Evolutionary conservation across 2,888 invertebrate species (phyloP).

Genomic region (Miltochrista miniata): DNA sequence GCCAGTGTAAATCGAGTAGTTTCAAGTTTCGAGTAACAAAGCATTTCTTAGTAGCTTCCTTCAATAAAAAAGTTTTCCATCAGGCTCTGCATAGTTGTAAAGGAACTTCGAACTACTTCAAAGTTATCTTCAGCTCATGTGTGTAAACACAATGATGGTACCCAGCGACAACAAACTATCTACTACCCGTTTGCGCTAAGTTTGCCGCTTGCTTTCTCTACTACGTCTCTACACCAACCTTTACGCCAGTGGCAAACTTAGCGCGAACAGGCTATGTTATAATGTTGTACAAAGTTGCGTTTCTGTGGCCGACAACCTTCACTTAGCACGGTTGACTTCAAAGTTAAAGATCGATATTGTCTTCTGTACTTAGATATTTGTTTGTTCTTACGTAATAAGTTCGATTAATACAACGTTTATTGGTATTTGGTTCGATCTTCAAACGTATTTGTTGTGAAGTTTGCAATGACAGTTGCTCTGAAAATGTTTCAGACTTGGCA

Average conservation of each 20-base stretch:
- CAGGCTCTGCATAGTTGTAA: neutral
- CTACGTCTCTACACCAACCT: no score
- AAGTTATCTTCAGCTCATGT: neutral
- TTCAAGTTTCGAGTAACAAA: no score
- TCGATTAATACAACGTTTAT: neutral
- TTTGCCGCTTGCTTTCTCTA: no score
- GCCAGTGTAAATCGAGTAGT: no score
- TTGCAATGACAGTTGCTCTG: no score
- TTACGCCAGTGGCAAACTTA: no score
- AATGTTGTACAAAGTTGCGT: conserved; percentile 19
- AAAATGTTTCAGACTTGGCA: no score
- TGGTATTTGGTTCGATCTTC: neutral
- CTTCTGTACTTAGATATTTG: conserved; percentile 10
- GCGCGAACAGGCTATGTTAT: no score
- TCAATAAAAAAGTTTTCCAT: no score
- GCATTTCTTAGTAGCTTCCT: no score
- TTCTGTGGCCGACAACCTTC: conserved; percentile 21
- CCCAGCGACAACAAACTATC: conserved; percentile 16
- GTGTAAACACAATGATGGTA: conserved; percentile 5
- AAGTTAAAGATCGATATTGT: conserved; percentile 22
- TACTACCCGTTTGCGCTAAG: no score
- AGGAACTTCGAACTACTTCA: conserved; percentile 2
- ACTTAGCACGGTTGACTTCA: conserved; percentile 14
- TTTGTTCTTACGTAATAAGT: conserved; percentile 16
- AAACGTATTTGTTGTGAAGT: neutral